phyloP scores from a whole-genome alignment of 2,113 vertebrate genomes.

The Phyllopteryx taeniolatus region DNA sequence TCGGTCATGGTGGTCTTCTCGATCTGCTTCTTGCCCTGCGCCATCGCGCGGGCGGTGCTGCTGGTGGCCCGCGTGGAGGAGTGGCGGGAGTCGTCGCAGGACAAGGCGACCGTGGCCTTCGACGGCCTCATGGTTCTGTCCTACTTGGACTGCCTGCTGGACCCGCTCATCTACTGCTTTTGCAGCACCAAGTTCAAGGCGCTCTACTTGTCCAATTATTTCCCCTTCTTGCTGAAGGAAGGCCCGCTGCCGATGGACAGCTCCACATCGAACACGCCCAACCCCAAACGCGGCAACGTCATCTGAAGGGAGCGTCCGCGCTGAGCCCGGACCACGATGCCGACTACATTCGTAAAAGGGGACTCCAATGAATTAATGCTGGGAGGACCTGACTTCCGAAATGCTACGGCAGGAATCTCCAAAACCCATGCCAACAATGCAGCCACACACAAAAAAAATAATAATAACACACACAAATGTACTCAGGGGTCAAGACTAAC shows the following conservation, averaged over 20 bases:
- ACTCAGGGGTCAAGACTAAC: neutral
- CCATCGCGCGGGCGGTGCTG: slow-evolving; percentile 70
- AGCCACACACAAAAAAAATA: too few species aligned
- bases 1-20: slow-evolving; percentile 69
- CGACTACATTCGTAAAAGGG: neutral
- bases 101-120: slow-evolving; percentile 50
- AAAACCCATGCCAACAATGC: too few species aligned
- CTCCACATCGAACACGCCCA: neutral
- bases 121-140: slow-evolving; percentile 74
- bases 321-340: neutral
- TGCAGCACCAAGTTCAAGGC: slow-evolving; percentile 76
- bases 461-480: neutral
- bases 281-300: slow-evolving; percentile 8
- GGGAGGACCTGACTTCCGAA: slow-evolving; percentile 3
- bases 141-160: slow-evolving; percentile 77
- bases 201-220: slow-evolving; percentile 63
- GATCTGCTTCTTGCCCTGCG: slow-evolving; percentile 71
- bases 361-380: neutral
- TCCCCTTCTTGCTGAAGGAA: slow-evolving; percentile 50
- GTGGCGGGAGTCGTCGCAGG: neutral
- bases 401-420: neutral
- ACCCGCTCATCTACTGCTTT: slow-evolving; percentile 78
- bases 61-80: slow-evolving; percentile 21
- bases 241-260: neutral
- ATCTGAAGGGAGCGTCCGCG: slow-evolving; percentile 18